Evolutionary conservation across 2,797 vertebrate genomes (phyloP).

Genomic region (Gephyroberyx darwinii): DNA sequence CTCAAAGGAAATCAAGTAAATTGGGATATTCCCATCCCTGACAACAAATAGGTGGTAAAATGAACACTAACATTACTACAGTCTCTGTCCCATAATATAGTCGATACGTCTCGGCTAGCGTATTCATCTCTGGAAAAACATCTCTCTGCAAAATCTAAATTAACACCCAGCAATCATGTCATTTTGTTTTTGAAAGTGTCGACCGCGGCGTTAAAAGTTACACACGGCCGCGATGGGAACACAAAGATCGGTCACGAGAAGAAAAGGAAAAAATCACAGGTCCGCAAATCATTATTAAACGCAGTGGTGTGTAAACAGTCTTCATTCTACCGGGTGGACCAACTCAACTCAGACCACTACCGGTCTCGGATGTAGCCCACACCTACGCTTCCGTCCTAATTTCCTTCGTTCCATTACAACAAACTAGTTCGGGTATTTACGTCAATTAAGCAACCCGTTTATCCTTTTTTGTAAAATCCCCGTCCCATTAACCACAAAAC

Average conservation of each 20-base stretch:
- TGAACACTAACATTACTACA: not conserved
- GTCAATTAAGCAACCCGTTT: conserved; percentile 35
- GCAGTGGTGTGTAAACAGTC: not conserved
- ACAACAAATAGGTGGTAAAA: not conserved
- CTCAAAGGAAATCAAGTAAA: not conserved
- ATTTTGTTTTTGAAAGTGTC: not conserved
- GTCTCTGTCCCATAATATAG: not conserved
- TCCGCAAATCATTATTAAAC: not conserved
- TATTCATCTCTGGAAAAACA: not conserved
- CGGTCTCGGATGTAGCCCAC: conserved; percentile 26
- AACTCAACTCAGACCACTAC: conserved; percentile 48
- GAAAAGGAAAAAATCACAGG: too few relatives aligned
- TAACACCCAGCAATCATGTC: not conserved
- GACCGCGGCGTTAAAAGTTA: not conserved
- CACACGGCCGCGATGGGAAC: too few relatives aligned
- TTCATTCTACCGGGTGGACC: not conserved
- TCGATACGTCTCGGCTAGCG: not conserved
- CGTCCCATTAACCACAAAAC: not conserved
- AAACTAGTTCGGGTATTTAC: not conserved
- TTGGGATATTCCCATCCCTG: not conserved
- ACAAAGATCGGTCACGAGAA: not conserved
- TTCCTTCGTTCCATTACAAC: conserved; percentile 5
- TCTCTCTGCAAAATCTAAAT: not conserved
- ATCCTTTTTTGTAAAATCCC: conserved; percentile 21
- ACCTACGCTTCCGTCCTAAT: conserved; percentile 56